These are phyloP conservation scores for Chrysolina oricalcia DNA, from an alignment of 2,888 invertebrate species.

Conservation along the genomic window DNA sequence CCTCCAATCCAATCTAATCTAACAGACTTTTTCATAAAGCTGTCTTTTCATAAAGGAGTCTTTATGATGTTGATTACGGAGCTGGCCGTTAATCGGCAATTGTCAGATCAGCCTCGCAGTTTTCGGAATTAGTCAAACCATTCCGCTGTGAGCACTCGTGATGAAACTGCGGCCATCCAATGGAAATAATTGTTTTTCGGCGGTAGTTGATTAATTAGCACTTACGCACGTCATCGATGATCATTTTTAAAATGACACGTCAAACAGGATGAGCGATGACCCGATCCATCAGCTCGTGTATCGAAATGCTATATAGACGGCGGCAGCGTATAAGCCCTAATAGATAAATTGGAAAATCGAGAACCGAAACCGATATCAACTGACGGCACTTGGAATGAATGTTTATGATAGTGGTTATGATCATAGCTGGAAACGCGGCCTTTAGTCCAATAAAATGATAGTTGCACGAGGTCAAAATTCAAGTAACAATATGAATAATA, in stretches of 20 bases:
- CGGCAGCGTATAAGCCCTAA: constrained; percentile 19
- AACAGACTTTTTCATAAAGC: too few species aligned
- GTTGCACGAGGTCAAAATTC: too few species aligned
- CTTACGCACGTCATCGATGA: constrained; percentile 50
- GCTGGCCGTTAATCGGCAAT: background rate
- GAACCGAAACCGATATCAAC: constrained; percentile 6
- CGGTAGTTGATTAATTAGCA: constrained; percentile 62
- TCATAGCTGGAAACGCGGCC: background rate
- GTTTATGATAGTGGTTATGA: constrained; percentile 6
- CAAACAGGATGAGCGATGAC: constrained; percentile 65
- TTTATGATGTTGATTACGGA: too few species aligned
- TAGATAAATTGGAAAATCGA: constrained; percentile 48
- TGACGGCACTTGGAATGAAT: constrained; percentile 7
- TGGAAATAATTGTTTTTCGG: constrained; percentile 18
- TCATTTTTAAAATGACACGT: constrained; percentile 64
- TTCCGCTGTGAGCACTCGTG: constrained; percentile 5
- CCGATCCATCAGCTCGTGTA: constrained; percentile 56
- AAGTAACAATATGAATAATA: too few species aligned
- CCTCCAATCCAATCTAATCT: too few species aligned
- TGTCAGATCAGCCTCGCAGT: background rate
- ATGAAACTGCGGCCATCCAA: constrained; percentile 1
- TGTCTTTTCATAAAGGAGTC: too few species aligned
- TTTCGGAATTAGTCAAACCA: background rate
- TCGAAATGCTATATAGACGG: constrained; percentile 33
- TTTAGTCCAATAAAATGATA: too few species aligned